phyloP scores from a whole-genome alignment of 2,113 vertebrate genomes.

The Mohoua ochrocephala region DNA sequence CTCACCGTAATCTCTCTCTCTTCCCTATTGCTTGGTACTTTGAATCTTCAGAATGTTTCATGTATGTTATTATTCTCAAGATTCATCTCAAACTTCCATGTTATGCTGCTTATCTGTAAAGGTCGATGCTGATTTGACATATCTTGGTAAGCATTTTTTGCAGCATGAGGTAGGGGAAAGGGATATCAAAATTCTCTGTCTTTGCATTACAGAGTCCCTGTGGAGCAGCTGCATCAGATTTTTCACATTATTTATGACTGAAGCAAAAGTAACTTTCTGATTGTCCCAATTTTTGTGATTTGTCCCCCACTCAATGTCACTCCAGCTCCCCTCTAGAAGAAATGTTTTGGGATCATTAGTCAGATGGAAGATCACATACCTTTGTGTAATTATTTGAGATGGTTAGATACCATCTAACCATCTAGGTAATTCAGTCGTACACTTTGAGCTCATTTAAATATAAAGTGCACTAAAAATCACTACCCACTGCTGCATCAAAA shows the following conservation, averaged over 20 bases:
- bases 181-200: neutral
- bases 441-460: neutral
- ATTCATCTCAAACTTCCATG: neutral
- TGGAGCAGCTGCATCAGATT: neutral
- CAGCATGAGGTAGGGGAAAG: neutral
- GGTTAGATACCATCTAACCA: neutral
- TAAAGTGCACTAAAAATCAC: neutral
- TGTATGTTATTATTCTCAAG: neutral
- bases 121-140: neutral
- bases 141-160: neutral
- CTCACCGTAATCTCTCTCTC: neutral
- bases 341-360: neutral
- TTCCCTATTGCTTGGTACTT: neutral
- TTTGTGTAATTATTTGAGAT: neutral
- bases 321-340: neutral
- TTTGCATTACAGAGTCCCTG: neutral
- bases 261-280: neutral
- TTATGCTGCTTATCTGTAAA: neutral
- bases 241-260: neutral
- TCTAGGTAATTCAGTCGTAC: neutral
- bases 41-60: neutral
- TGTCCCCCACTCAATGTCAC: neutral
- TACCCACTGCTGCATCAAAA: neutral
- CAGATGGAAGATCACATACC: neutral
- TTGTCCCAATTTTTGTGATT: neutral